Conservation (phyloP, 2,888 invertebrate species). For the Xestia ashworthii region DNA sequence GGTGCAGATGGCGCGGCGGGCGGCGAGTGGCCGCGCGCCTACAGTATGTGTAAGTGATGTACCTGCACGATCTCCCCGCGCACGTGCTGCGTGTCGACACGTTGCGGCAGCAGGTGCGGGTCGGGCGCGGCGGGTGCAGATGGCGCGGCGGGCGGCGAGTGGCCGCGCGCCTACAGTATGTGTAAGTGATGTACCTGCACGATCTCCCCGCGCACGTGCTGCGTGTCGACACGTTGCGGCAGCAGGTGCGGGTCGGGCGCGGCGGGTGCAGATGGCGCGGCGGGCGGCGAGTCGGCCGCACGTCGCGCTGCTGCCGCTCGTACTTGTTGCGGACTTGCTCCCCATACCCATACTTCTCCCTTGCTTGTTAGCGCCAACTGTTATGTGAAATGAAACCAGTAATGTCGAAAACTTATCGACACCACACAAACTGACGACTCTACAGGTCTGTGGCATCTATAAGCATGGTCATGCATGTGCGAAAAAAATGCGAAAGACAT, state of each 20-base stretch:
- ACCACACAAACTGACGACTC: not conserved
- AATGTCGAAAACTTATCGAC: not conserved
- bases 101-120: slow-evolving; percentile 75
- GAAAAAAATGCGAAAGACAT: not conserved
- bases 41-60: not conserved
- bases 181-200: slow-evolving; percentile 17
- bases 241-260: slow-evolving; percentile 72
- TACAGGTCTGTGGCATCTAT: not conserved
- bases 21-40: too few species aligned
- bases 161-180: slow-evolving; percentile 35
- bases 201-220: slow-evolving; percentile 55
- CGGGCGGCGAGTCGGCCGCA: slow-evolving; percentile 67
- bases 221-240: slow-evolving; percentile 90
- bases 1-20: slow-evolving; percentile 48
- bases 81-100: slow-evolving; percentile 89
- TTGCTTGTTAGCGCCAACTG: slow-evolving; percentile 83
- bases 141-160: not conserved
- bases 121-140: not conserved
- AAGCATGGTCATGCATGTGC: not conserved
- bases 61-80: slow-evolving; percentile 32
- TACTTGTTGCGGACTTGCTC: slow-evolving; percentile 92
- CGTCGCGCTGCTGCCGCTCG: slow-evolving; percentile 89
- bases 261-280: slow-evolving; percentile 37
- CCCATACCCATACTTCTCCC: slow-evolving; percentile 90
- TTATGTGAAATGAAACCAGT: not conserved